phyloP scores from a whole-genome alignment of 1,140 invertebrate species.

The Drosophila chauvacae region DNA sequence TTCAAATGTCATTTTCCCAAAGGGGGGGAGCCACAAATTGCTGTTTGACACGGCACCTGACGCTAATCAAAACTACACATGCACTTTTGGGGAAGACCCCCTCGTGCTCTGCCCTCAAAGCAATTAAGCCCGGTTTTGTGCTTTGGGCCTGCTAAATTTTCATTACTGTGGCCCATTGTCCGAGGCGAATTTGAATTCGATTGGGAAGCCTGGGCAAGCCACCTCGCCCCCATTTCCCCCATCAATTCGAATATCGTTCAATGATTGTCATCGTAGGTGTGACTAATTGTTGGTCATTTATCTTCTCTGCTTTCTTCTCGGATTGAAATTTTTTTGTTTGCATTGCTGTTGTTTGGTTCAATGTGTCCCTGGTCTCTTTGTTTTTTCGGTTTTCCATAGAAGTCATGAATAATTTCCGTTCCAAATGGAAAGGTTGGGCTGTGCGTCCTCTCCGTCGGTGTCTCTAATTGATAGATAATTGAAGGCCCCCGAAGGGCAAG shows the following conservation, averaged over 20 bases:
- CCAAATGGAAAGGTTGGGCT: conserved; percentile 36
- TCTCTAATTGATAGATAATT: conserved; percentile 75
- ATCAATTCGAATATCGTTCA: conserved; percentile 68
- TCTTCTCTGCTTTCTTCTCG: conserved; percentile 63
- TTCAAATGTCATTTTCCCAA: conserved; percentile 70
- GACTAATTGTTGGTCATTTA: conserved; percentile 83
- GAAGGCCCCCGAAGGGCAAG: conserved; percentile 28
- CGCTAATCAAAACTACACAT: conserved; percentile 78
- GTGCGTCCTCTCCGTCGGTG: conserved; percentile 39
- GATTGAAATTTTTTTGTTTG: conserved; percentile 20
- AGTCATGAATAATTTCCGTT: conserved; percentile 79
- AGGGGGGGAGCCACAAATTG: conserved; percentile 61
- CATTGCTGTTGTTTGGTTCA: conserved; percentile 5
- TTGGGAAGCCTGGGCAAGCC: conserved; percentile 11
- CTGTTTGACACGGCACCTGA: conserved; percentile 78
- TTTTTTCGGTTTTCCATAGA: conserved; percentile 63
- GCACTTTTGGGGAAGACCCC: conserved; percentile 25
- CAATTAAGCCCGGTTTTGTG: conserved; percentile 60
- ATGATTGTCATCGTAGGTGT: conserved; percentile 83
- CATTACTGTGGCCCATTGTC: conserved; percentile 71
- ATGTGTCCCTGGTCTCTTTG: conserved; percentile 28
- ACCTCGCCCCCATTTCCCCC: not conserved
- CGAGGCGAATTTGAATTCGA: conserved; percentile 44
- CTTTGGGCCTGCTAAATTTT: conserved; percentile 51
- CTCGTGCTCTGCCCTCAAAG: conserved; percentile 1